Evolutionary conservation across 64 coral and sea anemone genomes (phyloP).

Genomic region (Catalaphyllia jardinei): DNA sequence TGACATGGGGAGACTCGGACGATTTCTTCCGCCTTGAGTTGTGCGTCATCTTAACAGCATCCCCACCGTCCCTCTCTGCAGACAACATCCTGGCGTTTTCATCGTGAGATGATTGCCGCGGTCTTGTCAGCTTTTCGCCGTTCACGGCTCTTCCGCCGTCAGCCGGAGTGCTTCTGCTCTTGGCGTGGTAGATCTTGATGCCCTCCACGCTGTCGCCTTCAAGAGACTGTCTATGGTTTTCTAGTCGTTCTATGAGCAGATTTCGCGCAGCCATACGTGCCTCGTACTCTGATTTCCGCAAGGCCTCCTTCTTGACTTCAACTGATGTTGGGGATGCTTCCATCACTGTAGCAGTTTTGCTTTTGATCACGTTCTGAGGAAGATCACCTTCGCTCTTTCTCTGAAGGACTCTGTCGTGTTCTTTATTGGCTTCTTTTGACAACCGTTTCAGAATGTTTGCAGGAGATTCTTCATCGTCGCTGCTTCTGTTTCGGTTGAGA

Average conservation of each 20-base stretch:
- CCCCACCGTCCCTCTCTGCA: not conserved
- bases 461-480: slow-evolving; percentile 29
- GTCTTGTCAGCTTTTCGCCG: not conserved
- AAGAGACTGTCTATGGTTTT: slow-evolving; percentile 68
- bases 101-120: slow-evolving; percentile 2
- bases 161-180: slow-evolving; percentile 77
- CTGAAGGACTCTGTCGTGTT: not conserved
- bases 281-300: slow-evolving; percentile 56
- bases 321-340: slow-evolving; percentile 39
- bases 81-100: not conserved
- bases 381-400: slow-evolving; percentile 45
- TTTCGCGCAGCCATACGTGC: slow-evolving; percentile 72
- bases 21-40: slow-evolving; percentile 6
- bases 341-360: slow-evolving; percentile 21
- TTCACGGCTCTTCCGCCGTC: slow-evolving; percentile 18
- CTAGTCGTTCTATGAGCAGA: slow-evolving; percentile 77
- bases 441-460: slow-evolving; percentile 26
- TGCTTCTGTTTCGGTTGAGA: slow-evolving; percentile 8
- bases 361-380: slow-evolving; percentile 5
- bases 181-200: slow-evolving; percentile 81
- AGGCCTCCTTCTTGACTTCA: slow-evolving; percentile 33
- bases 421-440: slow-evolving; percentile 9
- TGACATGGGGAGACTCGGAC: not conserved
- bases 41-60: slow-evolving; percentile 2
- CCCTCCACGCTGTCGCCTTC: slow-evolving; percentile 59